Evolutionary conservation across 2,888 invertebrate species (phyloP), one percentile per base, ranked within the genome.

Genomic region (Protodeltote pygarga): DNA sequence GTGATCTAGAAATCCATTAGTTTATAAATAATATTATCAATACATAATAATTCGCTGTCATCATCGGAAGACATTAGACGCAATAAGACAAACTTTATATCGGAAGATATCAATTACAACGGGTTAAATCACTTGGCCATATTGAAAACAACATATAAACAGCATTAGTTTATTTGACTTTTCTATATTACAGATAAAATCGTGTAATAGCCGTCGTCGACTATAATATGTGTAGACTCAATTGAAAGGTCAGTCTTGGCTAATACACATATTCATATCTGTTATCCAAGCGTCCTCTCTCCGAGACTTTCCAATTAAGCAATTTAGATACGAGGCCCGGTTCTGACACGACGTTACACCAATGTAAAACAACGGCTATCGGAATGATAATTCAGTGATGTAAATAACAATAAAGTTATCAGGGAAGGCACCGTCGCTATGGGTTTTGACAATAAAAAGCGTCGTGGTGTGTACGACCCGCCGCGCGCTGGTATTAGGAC

Each of bases 361-460:
- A 83, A 89, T 89, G 89, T 91, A 90, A 90, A 87, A 90, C 91
- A 91, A 88, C 81, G 76, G 80, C 83, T 87, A 89, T 90, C 88
- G 81, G 74, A 78, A 82, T 87, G 88, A 89, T 89, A 89, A 88
- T 87, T 84, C 85, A 75, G 81, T 81, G 87, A 87, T 87, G 90
- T 90, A 90, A 91, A 92, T 91, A 91, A 91, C 90, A 89, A 91
- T 90, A 90, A 89, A 85, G 84, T 90, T 90, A 92, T 92, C 91
- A 79, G 84, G 73, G 72, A 79, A 83, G 79, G 81, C 81, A 82
- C 79, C 77, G 72, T 75, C 65, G 79, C 71, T 88, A 88, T 90
- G 87, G 87, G 87, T 88, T 90, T 89, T 89, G 87, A 89, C 89
- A 89, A 88, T 90, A 89, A 91, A 90, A 89, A 81, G 84, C 81